Percentiles rank a stretch among this genome's conserved stretches.
Evolutionary conservation across 2,797 vertebrate genomes (phyloP).

Genomic region (Clamator glandarius): DNA sequence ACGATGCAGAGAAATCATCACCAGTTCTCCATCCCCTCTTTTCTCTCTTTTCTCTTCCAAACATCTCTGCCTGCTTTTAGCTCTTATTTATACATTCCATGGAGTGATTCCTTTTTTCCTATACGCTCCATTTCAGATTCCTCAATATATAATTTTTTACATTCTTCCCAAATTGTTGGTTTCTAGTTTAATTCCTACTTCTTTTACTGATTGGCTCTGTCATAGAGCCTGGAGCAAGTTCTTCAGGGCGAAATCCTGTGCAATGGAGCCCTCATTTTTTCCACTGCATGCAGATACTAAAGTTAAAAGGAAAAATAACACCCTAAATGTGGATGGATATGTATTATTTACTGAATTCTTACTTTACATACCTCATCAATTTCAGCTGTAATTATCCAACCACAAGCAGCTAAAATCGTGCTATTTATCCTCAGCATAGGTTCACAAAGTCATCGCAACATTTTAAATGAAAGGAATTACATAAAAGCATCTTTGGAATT

Average conservation of each 20-base stretch:
- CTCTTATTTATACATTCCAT: neutral
- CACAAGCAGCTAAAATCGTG: neutral
- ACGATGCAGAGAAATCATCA: neutral
- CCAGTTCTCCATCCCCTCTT: neutral
- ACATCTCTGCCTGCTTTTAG: neutral
- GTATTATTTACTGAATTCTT: neutral
- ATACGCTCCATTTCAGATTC: neutral
- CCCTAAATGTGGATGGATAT: neutral
- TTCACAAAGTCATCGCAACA: neutral
- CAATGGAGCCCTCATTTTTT: neutral
- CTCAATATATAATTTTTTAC: neutral
- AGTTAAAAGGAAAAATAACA: neutral
- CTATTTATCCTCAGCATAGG: neutral
- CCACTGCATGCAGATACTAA: neutral
- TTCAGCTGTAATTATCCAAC: neutral
- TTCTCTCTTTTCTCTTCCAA: neutral
- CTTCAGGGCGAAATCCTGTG: neutral
- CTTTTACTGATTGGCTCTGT: neutral
- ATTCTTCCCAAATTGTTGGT: neutral
- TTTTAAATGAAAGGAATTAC: neutral
- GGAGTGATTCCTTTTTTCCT: neutral
- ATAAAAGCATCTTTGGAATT: neutral
- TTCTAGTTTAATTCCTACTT: neutral
- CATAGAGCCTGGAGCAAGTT: neutral
- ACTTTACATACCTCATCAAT: neutral